Percentiles rank a stretch among this genome's conserved stretches.
Conservation (phyloP, 2,113 vertebrate genomes). For the Cheilinus undulatus region DNA sequence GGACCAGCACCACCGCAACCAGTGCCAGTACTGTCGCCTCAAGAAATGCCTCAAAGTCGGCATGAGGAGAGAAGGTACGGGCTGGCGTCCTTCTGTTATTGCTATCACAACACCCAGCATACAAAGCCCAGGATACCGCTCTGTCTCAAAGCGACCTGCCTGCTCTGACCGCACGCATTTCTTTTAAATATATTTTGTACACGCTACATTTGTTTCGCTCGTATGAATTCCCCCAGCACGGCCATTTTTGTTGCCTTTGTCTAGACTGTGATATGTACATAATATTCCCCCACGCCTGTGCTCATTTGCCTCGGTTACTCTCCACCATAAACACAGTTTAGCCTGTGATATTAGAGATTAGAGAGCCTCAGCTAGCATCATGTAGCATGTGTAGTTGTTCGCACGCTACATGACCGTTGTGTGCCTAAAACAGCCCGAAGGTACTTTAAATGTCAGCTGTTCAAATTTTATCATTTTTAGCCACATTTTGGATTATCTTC, state of each 20-base stretch:
- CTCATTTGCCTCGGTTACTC: background rate
- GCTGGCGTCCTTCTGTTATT: constrained; percentile 17
- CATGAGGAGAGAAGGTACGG: constrained; percentile 96
- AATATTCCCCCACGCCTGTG: background rate
- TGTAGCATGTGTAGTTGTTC: constrained; percentile 38
- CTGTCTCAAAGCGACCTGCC: too few relatives aligned
- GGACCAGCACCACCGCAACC: constrained; percentile 96
- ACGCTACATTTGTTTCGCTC: constrained; percentile 4
- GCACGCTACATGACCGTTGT: background rate
- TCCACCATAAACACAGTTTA: background rate
- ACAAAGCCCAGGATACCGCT: background rate
- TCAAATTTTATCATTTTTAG: background rate
- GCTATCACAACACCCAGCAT: constrained; percentile 1
- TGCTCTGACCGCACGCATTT: background rate
- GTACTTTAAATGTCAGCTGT: constrained; percentile 9
- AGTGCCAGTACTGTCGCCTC: constrained; percentile 96
- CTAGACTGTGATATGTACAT: background rate
- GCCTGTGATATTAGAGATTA: constrained; percentile 3
- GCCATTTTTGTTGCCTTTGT: constrained; percentile 33
- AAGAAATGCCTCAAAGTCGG: constrained; percentile 97
- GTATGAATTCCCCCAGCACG: background rate
- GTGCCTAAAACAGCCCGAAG: background rate
- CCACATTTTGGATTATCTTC: background rate
- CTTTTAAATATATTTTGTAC: background rate
- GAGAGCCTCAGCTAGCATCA: constrained; percentile 37